Evolutionary conservation across 1,140 invertebrate species (phyloP).

Genomic region (Medauroidea extradentata): DNA sequence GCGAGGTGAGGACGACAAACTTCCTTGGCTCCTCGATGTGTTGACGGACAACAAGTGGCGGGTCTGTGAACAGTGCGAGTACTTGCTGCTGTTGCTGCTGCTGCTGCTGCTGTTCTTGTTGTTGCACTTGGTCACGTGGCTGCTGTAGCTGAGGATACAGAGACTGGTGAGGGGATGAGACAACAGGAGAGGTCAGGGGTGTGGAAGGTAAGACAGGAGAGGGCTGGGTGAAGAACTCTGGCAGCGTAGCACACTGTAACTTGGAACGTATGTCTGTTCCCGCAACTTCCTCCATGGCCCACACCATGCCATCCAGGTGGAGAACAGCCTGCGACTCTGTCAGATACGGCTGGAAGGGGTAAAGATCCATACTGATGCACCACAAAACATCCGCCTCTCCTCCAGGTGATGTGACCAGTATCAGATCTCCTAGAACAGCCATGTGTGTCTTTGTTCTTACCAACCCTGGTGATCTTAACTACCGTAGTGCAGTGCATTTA

Average conservation of each 20-base stretch:
- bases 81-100: background rate
- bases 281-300: conserved; percentile 68
- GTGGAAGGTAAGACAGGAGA: background rate
- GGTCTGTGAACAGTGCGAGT: conserved; percentile 33
- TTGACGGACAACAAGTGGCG: conserved; percentile 67
- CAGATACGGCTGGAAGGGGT: conserved; percentile 57
- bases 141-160: too few relatives aligned
- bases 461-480: too few relatives aligned
- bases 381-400: conserved; percentile 55
- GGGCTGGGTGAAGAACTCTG: too few relatives aligned
- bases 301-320: conserved; percentile 75
- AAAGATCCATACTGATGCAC: conserved; percentile 68
- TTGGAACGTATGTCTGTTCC: conserved; percentile 3
- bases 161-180: too few relatives aligned
- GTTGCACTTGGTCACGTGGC: too few relatives aligned
- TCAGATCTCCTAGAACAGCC: conserved; percentile 54
- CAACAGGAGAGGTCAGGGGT: background rate
- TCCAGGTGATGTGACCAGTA: conserved; percentile 61
- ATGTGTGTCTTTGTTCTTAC: too few relatives aligned
- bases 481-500: too few relatives aligned
- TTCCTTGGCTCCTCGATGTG: conserved; percentile 67
- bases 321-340: conserved; percentile 73
- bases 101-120: background rate
- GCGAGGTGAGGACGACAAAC: conserved; percentile 81
- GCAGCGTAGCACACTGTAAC: background rate